A percentile compares a stretch with the other conserved stretches of the same genome.
These are phyloP conservation scores for Oreochromis tanganicae DNA, from an alignment of 2,113 vertebrate species.

Conservation along the genomic window DNA sequence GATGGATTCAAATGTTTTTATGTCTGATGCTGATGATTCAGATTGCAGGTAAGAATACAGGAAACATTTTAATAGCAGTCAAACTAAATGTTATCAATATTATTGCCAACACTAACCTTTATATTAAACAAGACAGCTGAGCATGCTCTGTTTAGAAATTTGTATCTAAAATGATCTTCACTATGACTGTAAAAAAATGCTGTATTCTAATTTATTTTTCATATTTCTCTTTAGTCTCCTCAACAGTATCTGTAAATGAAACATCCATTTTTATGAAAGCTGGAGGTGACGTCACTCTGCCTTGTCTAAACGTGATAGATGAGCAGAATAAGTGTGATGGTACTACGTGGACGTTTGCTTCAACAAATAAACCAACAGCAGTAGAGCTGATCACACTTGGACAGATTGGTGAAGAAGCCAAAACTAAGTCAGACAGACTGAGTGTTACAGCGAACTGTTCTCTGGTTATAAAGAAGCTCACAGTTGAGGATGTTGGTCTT, in stretches of 20 bases:
- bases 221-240: not conserved
- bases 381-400: not conserved
- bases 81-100: not conserved
- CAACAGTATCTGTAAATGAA: not conserved
- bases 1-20: not conserved
- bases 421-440: not conserved
- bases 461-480: not conserved
- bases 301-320: not conserved
- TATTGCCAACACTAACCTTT: not conserved
- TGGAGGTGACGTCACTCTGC: not conserved
- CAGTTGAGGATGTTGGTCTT: rapidly evolving
- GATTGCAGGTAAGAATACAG: not conserved
- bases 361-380: not conserved
- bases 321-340: not conserved
- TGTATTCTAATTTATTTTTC: not conserved
- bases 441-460: not conserved
- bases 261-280: not conserved
- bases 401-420: not conserved
- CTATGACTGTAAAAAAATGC: not conserved
- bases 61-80: not conserved
- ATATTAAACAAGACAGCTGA: not conserved
- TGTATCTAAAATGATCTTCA: not conserved
- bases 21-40: not conserved
- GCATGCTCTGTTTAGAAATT: not conserved
- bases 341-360: not conserved